phyloP scores from a whole-genome alignment of 2,888 invertebrate genomes.

The Nyleta sp. region DNA sequence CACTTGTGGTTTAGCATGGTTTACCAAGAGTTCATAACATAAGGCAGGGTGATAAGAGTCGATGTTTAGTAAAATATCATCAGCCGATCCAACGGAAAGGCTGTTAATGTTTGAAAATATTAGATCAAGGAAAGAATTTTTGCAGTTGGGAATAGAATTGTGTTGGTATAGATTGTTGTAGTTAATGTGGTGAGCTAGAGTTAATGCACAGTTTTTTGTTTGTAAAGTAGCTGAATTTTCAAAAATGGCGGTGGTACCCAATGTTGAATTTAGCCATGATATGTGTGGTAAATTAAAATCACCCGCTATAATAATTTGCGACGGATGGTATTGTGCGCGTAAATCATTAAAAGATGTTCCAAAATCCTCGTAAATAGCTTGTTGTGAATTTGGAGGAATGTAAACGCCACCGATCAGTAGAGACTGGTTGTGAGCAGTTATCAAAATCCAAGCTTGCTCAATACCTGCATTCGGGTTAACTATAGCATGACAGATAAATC shows the following conservation, averaged over 20 bases:
- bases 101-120: neutral
- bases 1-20: no score
- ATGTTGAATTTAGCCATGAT: neutral
- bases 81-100: neutral
- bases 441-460: no score
- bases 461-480: no score
- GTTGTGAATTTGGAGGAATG: no score
- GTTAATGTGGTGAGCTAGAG: neutral
- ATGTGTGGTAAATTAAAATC: slow-evolving; percentile 1
- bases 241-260: neutral
- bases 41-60: neutral
- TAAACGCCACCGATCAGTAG: no score
- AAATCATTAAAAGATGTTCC: no score
- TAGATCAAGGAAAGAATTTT: neutral
- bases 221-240: neutral
- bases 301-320: no score
- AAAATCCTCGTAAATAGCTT: no score
- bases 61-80: neutral
- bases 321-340: no score
- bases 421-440: no score
- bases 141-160: neutral
- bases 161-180: slow-evolving; percentile 1
- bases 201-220: neutral
- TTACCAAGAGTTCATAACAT: no score
- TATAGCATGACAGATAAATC: no score